Evolutionary conservation across 2,797 vertebrate genomes (phyloP).

Genomic region (Lepidocolaptes lacrymiger): DNA sequence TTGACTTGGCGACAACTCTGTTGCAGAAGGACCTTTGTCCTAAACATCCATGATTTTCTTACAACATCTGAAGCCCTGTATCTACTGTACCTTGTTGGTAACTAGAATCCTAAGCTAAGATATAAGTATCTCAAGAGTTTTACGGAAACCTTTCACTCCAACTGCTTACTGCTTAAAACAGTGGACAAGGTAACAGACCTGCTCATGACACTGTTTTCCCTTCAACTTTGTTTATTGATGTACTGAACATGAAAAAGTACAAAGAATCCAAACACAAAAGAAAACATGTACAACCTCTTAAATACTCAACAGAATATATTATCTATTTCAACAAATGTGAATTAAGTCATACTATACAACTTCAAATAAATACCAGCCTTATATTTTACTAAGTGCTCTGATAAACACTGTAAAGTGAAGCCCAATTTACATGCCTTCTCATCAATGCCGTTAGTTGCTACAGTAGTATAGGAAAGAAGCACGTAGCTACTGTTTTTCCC

Average conservation of each 20-base stretch:
- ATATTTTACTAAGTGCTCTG: conserved; percentile 86
- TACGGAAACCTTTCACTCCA: not conserved
- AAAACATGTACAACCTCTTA: conserved; percentile 89
- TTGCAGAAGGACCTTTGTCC: not conserved
- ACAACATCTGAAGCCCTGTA: not conserved
- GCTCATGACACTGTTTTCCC: conserved; percentile 81
- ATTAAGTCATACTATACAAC: conserved; percentile 88
- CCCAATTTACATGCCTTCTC: conserved; percentile 84
- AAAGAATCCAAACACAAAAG: conserved; percentile 98
- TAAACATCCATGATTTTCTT: not conserved
- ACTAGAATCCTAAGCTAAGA: not conserved
- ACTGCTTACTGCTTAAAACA: not conserved
- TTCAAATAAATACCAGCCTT: conserved; percentile 89
- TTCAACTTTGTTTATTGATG: conserved; percentile 99
- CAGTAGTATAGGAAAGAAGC: conserved; percentile 78
- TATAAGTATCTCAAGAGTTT: not conserved
- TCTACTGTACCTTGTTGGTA: not conserved
- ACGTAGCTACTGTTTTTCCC: conserved; percentile 74
- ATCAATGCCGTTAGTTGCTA: conserved; percentile 79
- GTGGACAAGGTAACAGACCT: conserved; percentile 42
- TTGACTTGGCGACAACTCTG: not conserved
- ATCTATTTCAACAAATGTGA: conserved; percentile 87
- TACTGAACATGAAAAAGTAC: conserved; percentile 99
- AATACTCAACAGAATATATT: conserved; percentile 88
- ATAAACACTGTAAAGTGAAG: conserved; percentile 85